phyloP scores from a whole-genome alignment of 35 echinoderm and acorn worm species.

The Anneissia japonica region DNA sequence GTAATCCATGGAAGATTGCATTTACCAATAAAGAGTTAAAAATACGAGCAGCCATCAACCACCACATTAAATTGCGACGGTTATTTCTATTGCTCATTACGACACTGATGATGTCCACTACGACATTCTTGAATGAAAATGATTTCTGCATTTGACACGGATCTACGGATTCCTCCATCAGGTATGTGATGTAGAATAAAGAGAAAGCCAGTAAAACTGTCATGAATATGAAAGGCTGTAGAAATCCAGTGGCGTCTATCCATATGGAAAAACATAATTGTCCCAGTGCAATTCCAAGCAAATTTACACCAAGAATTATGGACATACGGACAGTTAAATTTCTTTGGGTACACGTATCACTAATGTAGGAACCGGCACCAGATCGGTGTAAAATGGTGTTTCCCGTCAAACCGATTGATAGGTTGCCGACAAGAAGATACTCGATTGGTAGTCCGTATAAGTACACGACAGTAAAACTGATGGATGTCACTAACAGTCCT shows the following conservation, averaged over 20 bases:
- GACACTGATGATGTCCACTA: not conserved
- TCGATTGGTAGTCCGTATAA: not conserved
- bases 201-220: not conserved
- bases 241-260: not conserved
- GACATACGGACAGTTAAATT: not conserved
- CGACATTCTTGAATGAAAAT: not conserved
- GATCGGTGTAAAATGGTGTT: not conserved
- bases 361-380: not conserved
- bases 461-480: not conserved
- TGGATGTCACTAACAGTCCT: not conserved
- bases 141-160: not conserved
- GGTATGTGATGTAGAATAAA: not conserved
- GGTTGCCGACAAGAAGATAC: not conserved
- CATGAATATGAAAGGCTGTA: not conserved
- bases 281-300: not conserved
- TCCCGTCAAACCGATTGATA: not conserved
- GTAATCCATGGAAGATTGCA: not conserved
- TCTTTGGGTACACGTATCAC: not conserved
- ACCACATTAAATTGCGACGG: not conserved
- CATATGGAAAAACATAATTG: not conserved
- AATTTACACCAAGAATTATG: not conserved
- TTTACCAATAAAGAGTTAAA: not conserved
- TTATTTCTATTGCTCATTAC: not conserved
- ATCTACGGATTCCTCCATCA: not conserved
- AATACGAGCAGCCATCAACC: not conserved